These are phyloP conservation scores for Boulengeromyrus knoepffleri DNA, from an alignment of 2,113 vertebrate genomes.

Conservation along the genomic window DNA sequence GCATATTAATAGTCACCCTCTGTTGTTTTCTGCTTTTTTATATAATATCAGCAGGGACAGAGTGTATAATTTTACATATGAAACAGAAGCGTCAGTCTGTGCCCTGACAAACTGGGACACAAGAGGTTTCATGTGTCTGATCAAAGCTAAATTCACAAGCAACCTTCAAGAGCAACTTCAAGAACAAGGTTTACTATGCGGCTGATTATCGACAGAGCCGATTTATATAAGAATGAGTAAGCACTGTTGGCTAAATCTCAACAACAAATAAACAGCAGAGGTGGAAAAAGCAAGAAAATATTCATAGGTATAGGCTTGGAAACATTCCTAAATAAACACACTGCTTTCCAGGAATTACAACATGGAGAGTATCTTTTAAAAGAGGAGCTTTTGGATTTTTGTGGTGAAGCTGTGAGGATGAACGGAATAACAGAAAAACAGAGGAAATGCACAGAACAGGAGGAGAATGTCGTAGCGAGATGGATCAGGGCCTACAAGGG, in stretches of 20 bases:
- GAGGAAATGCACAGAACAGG: background rate
- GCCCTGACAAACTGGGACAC: background rate
- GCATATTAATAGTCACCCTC: background rate
- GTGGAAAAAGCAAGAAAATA: background rate
- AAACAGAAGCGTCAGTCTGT: background rate
- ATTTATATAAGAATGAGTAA: background rate
- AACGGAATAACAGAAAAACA: background rate
- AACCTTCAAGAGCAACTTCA: background rate
- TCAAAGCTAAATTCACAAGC: background rate
- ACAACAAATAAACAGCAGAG: background rate
- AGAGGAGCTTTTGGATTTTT: no score
- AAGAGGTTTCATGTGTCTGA: background rate
- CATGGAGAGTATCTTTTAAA: background rate
- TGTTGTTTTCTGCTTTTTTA: background rate
- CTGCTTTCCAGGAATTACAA: background rate
- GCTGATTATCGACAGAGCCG: background rate
- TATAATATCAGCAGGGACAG: background rate
- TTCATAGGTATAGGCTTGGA: background rate
- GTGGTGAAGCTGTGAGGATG: background rate
- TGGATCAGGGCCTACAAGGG: background rate
- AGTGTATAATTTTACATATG: background rate
- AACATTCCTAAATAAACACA: background rate
- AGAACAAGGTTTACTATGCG: background rate
- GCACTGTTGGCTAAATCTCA: no score
- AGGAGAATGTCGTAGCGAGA: background rate